phyloP scores from a whole-genome alignment of 2,113 vertebrate genomes.

The Pseudonaja textilis region DNA sequence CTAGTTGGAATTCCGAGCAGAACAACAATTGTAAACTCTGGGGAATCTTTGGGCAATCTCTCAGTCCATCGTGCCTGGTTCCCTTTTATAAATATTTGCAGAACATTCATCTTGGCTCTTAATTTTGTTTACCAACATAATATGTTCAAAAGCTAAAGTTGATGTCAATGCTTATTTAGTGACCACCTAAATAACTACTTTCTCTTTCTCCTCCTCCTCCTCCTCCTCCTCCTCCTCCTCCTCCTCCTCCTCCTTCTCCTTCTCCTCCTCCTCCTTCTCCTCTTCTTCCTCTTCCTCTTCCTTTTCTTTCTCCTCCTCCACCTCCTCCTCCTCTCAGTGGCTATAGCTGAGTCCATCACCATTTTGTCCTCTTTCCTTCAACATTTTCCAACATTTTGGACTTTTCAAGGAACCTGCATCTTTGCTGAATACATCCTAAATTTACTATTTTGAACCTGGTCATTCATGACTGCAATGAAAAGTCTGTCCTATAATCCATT shows the following conservation, averaged over 20 bases:
- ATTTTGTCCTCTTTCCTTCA: not conserved
- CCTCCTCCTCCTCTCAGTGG: not conserved
- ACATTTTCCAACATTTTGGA: not conserved
- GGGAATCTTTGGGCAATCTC: not conserved
- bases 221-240: not conserved
- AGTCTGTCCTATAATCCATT: not conserved
- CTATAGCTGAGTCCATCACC: not conserved
- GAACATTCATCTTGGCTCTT: not conserved
- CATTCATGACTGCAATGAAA: not conserved
- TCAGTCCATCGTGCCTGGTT: not conserved
- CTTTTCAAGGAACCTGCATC: not conserved
- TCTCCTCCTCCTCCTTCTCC: not conserved
- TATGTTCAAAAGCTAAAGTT: not conserved
- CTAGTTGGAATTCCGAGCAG: not conserved
- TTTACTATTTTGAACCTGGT: not conserved
- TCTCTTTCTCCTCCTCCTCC: not conserved
- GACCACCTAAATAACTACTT: not conserved
- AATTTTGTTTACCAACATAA: conserved; percentile 1
- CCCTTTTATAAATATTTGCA: not conserved
- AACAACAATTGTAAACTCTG: not conserved
- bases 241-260: not conserved
- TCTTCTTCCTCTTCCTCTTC: not conserved
- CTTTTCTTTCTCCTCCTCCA: not conserved
- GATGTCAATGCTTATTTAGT: not conserved
- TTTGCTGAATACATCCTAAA: not conserved